A percentile compares a stretch with the other conserved stretches of the same genome.
Conservation (phyloP, 2,888 invertebrate species). For the Drosophila nr. medialis region DNA sequence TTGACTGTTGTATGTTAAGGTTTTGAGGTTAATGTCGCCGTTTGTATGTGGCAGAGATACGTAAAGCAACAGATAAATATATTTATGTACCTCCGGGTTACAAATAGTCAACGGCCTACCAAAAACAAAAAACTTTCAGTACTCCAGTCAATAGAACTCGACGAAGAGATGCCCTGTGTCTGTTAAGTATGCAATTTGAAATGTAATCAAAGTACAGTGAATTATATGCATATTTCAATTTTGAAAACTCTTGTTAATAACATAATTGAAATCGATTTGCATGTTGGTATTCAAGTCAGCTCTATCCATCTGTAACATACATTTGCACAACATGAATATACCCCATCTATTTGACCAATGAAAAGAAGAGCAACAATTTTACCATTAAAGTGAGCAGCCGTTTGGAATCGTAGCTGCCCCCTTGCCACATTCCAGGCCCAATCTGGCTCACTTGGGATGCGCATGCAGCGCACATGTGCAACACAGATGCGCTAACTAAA, state of each 20-base stretch:
- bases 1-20: constrained; percentile 55
- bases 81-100: constrained; percentile 52
- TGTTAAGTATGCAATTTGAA: background rate
- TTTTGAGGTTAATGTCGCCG: constrained; percentile 75
- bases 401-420: constrained; percentile 39
- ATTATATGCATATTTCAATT: background rate
- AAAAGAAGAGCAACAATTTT: background rate
- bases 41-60: constrained; percentile 63
- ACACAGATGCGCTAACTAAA: constrained; percentile 66
- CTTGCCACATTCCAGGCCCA: constrained; percentile 30
- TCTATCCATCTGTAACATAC: background rate
- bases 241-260: background rate
- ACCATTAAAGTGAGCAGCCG: constrained; percentile 52
- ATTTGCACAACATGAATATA: background rate
- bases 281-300: background rate
- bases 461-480: constrained; percentile 55
- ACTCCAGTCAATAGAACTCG: constrained; percentile 5
- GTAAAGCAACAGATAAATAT: constrained; percentile 24
- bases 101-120: constrained; percentile 48
- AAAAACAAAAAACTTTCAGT: constrained; percentile 5
- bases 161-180: background rate
- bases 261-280: background rate
- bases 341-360: background rate
- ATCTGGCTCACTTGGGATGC: constrained; percentile 11
- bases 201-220: background rate